Evolutionary conservation across 1,140 invertebrate genomes (phyloP).

Genomic region (Oryctes rhinoceros): DNA sequence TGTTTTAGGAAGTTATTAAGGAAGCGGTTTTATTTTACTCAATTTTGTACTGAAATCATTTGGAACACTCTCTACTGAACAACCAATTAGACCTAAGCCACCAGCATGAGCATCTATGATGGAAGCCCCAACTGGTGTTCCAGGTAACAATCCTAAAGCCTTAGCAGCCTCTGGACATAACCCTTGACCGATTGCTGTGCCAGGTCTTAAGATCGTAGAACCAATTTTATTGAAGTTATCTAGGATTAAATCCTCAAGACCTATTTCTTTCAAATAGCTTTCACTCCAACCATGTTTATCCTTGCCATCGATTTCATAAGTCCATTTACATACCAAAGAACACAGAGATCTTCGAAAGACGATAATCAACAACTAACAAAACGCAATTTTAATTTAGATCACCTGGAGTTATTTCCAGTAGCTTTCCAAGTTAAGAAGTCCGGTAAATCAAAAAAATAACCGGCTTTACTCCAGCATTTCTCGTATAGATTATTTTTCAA

Average conservation of each 20-base stretch:
- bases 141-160: constrained; percentile 73
- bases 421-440: constrained; percentile 95
- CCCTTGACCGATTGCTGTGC: constrained; percentile 75
- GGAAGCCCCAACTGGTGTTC: constrained; percentile 83
- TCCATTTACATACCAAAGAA: constrained; percentile 95
- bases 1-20: constrained; percentile 29
- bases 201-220: constrained; percentile 73
- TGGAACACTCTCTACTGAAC: constrained; percentile 64
- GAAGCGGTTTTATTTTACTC: constrained; percentile 55
- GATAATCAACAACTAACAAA: neutral
- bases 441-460: constrained; percentile 89
- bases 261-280: constrained; percentile 78
- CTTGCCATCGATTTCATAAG: constrained; percentile 74
- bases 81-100: constrained; percentile 84
- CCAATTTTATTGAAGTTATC: constrained; percentile 82
- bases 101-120: constrained; percentile 97
- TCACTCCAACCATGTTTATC: constrained; percentile 75
- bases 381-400: constrained; percentile 62
- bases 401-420: constrained; percentile 71
- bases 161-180: constrained; percentile 71
- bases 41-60: constrained; percentile 68
- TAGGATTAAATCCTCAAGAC: constrained; percentile 76
- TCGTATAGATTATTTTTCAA: constrained; percentile 80
- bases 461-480: constrained; percentile 73
- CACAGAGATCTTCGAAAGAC: constrained; percentile 82